Evolutionary conservation across 2,797 vertebrate species (phyloP).

Genomic region (Holocentrus rufus): DNA sequence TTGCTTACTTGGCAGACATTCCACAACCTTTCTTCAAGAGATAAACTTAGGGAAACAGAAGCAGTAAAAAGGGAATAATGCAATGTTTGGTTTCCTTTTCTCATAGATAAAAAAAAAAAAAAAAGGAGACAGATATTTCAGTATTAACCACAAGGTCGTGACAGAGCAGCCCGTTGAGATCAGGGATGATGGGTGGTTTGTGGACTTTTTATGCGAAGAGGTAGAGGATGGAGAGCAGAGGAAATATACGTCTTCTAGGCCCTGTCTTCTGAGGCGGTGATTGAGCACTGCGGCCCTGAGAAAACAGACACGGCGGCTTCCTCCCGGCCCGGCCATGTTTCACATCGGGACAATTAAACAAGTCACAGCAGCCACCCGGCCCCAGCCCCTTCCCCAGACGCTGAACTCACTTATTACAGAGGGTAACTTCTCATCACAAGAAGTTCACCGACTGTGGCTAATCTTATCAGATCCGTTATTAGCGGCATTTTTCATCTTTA

Average conservation of each 20-base stretch:
- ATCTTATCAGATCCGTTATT: slow-evolving; percentile 81
- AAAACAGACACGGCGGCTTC: slow-evolving; percentile 71
- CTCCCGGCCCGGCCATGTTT: slow-evolving; percentile 68
- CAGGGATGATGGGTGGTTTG: slow-evolving; percentile 19
- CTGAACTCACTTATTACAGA: slow-evolving; percentile 60
- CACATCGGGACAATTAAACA: slow-evolving; percentile 75
- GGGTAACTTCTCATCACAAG: slow-evolving; percentile 56
- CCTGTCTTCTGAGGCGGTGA: slow-evolving; percentile 64
- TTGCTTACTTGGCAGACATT: slow-evolving; percentile 26
- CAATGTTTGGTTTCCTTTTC: background rate
- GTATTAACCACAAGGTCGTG: slow-evolving; percentile 21
- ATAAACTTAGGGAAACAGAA: background rate
- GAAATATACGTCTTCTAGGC: slow-evolving; percentile 40
- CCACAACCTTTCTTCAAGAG: slow-evolving; percentile 1
- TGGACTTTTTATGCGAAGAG: slow-evolving; percentile 26
- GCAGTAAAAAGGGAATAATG: slow-evolving; percentile 10
- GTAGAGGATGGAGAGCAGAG: slow-evolving; percentile 19
- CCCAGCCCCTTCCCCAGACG: slow-evolving; percentile 45
- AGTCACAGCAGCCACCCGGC: slow-evolving; percentile 63
- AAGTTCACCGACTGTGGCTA: slow-evolving; percentile 69
- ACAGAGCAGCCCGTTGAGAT: slow-evolving; percentile 24
- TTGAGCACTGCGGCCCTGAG: slow-evolving; percentile 60
- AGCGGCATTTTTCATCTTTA: slow-evolving; percentile 76
- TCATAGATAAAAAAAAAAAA: background rate
- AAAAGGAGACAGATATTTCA: slow-evolving; percentile 6